Evolutionary conservation across 2,113 vertebrate genomes (phyloP).

Genomic region (Tyrannus savana): DNA sequence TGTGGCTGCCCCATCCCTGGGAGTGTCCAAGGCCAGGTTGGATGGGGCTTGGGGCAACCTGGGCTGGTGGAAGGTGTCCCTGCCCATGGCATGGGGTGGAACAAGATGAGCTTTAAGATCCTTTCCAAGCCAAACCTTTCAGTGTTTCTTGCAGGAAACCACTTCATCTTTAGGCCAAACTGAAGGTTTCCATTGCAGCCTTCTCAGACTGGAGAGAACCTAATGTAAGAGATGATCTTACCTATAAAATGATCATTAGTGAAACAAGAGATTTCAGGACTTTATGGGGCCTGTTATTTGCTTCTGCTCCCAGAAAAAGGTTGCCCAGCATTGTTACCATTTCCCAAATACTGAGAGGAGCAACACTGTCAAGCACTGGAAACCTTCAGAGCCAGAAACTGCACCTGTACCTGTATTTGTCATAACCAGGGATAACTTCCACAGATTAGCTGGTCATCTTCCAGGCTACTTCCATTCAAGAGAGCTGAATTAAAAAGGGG

Average conservation of each 20-base stretch:
- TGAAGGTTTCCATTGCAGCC: not conserved
- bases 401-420: rapidly evolving
- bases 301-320: not conserved
- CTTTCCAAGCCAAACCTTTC: rapidly evolving
- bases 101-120: rapidly evolving
- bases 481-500: not conserved
- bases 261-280: not conserved
- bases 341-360: not conserved
- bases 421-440: not conserved
- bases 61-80: not conserved
- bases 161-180: not conserved
- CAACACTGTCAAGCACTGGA: not conserved
- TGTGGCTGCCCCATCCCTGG: not conserved
- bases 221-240: not conserved
- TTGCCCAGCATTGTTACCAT: not conserved
- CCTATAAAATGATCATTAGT: not conserved
- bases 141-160: not conserved
- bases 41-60: not conserved
- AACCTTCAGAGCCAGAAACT: not conserved
- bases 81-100: not conserved
- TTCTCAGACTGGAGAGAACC: not conserved
- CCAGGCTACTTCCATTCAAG: not conserved
- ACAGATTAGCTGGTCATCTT: not conserved
- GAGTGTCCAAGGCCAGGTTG: not conserved
- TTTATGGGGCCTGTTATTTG: not conserved